Conservation (phyloP, 2,797 vertebrate species). For the Hydrophis major region DNA sequence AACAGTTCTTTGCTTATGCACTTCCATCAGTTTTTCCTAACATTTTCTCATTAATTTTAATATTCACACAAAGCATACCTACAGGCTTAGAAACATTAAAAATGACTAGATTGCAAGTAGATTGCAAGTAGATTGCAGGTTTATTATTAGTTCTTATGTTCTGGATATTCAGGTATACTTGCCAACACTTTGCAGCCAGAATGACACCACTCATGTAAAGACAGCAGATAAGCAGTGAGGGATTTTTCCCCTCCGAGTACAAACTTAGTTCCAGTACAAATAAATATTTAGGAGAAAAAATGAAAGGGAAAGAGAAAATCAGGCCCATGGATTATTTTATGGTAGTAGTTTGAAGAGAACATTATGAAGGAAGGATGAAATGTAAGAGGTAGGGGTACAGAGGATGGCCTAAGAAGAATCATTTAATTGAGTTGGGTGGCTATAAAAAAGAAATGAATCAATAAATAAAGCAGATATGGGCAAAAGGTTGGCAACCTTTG, state of each 20-base stretch:
- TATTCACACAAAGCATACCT: background rate
- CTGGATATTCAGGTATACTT: background rate
- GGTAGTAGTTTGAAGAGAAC: background rate
- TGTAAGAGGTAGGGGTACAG: background rate
- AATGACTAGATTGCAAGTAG: background rate
- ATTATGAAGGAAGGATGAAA: background rate
- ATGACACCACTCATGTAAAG: background rate
- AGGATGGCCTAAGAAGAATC: background rate
- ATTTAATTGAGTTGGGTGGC: background rate
- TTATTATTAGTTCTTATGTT: background rate
- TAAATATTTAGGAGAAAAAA: background rate
- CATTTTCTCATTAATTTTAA: background rate
- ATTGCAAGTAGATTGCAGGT: too few relatives aligned
- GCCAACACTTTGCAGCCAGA: background rate
- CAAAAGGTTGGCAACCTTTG: background rate
- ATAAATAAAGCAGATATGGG: background rate
- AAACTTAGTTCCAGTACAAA: background rate
- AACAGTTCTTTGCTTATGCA: background rate
- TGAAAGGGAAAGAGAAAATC: background rate
- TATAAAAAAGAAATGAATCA: background rate
- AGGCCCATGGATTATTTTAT: background rate
- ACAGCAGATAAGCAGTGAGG: background rate
- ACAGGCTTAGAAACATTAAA: background rate
- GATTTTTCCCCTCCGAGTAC: fast-evolving
- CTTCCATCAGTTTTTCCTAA: background rate